Conservation (phyloP, 1,140 invertebrate genomes). For the Cyclargus thomasi region DNA sequence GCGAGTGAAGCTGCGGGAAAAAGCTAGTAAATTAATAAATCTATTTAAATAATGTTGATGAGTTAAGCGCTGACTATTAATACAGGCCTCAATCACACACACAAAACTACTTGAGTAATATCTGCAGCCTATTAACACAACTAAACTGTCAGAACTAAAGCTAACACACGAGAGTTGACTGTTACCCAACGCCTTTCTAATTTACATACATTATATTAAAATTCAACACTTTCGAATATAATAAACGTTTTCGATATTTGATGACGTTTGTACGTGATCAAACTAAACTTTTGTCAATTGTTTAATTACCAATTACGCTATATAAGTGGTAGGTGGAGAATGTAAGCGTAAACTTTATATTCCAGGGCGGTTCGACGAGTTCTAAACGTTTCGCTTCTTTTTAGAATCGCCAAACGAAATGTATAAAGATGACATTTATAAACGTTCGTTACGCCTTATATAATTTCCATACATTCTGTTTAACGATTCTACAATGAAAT, state of each 20-base stretch:
- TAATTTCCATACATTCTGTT: no score
- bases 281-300: neutral
- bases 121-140: neutral
- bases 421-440: no score
- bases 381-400: no score
- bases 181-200: constrained; percentile 2
- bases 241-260: neutral
- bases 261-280: neutral
- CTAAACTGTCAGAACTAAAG: neutral
- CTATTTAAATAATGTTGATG: no score
- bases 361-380: no score
- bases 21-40: no score
- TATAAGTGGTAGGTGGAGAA: neutral
- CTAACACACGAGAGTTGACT: neutral
- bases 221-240: constrained; percentile 3
- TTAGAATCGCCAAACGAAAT: no score
- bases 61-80: no score
- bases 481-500: no score
- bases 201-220: neutral
- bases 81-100: no score
- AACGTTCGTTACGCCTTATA: no score
- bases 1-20: no score
- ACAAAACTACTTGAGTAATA: neutral
- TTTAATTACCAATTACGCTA: neutral
- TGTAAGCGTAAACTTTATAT: neutral